Base-by-base conservation (phyloP, 2,888 invertebrate species). In the Celastrina argiolus region DNA sequence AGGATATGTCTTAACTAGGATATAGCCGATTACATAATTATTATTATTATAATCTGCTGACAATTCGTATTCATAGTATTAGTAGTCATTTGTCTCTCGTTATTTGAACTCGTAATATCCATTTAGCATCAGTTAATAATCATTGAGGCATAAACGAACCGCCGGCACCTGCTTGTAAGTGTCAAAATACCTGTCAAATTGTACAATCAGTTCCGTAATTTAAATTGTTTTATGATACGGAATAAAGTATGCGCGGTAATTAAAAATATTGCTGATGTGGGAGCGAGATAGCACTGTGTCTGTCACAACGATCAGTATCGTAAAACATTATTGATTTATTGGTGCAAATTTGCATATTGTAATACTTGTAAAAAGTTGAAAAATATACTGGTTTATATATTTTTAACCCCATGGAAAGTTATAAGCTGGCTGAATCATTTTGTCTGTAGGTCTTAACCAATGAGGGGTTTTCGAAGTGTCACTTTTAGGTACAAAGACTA, bases 111-210 rank as follows among this genome's bases (percentile, higher is more conserved):
- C 5, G 2, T 31, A 6, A 31, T 31, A n/a, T 45, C 16, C 45
- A 45, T 12, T 26, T 51, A 18, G 8, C 45, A 18, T 45, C 45
- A 45, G 16, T 45, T 45, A 31, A 6, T 31, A 31, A 5, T 18
- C 22, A 51, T 51, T 51, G 51, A 51, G 22, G 22, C 26, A 22
- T 51, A 51, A 51, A 51, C 51, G 51, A 51, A 8, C 51, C 12
- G 22, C 31, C 31, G 10, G 51, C 51, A 34, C 34, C 31, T 34
- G 31, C 34, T 59, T 59, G 59, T 59, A 34, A 31, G 28, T 59
- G 59, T 59, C 59, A 59, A 28, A 34, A 59, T 59, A 34, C 59
- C 34, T 59, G 59, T 59, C 59, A 59, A 59, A 59, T 18, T 59
- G 18, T 31, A 16, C 16, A 10, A 31, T 58, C 58, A 31, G 16